Conservation (phyloP, 1,140 invertebrate species). For the Ceratina calcarata region DNA sequence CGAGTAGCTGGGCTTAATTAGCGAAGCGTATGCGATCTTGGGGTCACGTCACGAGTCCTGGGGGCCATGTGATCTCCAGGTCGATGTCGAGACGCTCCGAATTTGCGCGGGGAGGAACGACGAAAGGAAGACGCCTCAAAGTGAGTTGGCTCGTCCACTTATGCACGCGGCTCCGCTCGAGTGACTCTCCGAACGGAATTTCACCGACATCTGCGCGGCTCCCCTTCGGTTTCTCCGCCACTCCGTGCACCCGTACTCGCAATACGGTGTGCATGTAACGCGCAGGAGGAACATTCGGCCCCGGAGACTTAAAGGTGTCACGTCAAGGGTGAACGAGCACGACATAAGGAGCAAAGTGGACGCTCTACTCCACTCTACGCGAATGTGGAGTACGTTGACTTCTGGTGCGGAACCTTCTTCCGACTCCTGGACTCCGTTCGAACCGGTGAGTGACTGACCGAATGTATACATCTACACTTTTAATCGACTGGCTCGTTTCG, state of each 20-base stretch:
- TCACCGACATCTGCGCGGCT: constrained; percentile 78
- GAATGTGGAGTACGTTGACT: constrained; percentile 28
- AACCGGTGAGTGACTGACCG: constrained; percentile 5
- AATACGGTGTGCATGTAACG: constrained; percentile 47
- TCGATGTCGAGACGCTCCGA: constrained; percentile 45
- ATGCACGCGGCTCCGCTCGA: constrained; percentile 77
- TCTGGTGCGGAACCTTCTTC: constrained; percentile 37
- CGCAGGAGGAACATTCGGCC: constrained; percentile 42
- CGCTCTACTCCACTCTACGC: constrained; percentile 10
- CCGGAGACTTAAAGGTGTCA: constrained; percentile 56
- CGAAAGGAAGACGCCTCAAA: constrained; percentile 77
- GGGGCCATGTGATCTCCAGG: neutral
- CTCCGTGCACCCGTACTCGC: constrained; percentile 60
- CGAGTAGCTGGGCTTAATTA: neutral
- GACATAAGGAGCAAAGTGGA: constrained; percentile 67
- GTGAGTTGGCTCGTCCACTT: constrained; percentile 80
- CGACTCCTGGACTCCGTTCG: constrained; percentile 4
- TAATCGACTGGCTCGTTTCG: neutral
- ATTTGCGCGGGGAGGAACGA: constrained; percentile 59
- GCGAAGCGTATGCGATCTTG: neutral
- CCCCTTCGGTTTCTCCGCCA: constrained; percentile 68
- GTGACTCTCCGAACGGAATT: constrained; percentile 79
- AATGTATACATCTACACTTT: too few species aligned
- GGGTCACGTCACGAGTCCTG: neutral
- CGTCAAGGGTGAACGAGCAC: constrained; percentile 77